A percentile compares a stretch with the other conserved stretches of the same genome.
These are phyloP conservation scores for Lynx canadensis DNA, from an alignment of 2,113 vertebrate species.

Conservation along the genomic window DNA sequence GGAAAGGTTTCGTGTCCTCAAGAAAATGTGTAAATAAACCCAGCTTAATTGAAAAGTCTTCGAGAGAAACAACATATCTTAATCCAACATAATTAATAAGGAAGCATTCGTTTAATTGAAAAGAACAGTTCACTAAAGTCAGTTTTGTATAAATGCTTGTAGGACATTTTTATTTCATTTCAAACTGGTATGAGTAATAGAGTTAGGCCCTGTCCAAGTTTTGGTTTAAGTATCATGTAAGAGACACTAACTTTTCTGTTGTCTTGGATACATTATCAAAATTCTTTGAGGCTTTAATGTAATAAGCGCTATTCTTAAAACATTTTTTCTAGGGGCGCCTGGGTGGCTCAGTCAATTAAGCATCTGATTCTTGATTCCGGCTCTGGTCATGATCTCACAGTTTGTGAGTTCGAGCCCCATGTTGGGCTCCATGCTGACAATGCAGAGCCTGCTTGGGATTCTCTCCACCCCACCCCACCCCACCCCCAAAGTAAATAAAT, in stretches of 20 bases:
- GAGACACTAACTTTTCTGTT: not conserved
- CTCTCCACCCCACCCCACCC: no score
- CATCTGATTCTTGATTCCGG: no score
- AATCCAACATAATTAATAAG: slow-evolving; percentile 14
- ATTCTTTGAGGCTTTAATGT: not conserved
- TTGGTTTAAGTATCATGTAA: not conserved
- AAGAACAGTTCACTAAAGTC: not conserved
- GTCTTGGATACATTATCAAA: not conserved
- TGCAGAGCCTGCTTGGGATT: no score
- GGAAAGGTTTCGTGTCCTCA: not conserved
- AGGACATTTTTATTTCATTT: slow-evolving; percentile 45
- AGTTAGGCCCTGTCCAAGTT: slow-evolving; percentile 1
- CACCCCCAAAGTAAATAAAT: no score
- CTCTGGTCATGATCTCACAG: no score
- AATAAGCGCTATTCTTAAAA: not conserved
- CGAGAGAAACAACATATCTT: not conserved
- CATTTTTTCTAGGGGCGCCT: not conserved
- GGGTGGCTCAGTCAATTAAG: no score
- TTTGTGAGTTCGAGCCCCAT: no score
- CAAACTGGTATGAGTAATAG: not conserved
- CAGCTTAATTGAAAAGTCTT: slow-evolving; percentile 24
- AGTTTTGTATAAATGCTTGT: slow-evolving; percentile 1
- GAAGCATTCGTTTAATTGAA: slow-evolving; percentile 9
- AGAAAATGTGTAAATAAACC: slow-evolving; percentile 37
- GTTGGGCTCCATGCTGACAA: no score